These are phyloP conservation scores for Chymomyza caudatula DNA, from an alignment of 2,888 invertebrate genomes.

Conservation along the genomic window DNA sequence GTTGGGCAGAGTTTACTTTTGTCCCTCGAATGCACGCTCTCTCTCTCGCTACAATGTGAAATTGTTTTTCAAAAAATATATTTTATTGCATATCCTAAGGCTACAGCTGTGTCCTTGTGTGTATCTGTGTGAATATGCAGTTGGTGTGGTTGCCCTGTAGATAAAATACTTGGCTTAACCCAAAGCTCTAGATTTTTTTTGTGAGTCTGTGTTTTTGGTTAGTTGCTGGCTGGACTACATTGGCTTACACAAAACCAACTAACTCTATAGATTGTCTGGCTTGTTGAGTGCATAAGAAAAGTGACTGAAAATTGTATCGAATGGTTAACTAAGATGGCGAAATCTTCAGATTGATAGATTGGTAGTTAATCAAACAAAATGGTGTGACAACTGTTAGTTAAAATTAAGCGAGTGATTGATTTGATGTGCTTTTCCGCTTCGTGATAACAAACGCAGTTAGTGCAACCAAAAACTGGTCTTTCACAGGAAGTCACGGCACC, in stretches of 20 bases:
- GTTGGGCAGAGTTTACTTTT: constrained; percentile 1
- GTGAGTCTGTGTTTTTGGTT: neutral
- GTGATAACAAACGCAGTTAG: too few species aligned
- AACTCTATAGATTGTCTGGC: neutral
- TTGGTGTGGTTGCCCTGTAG: constrained; percentile 36
- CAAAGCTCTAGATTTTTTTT: constrained; percentile 13
- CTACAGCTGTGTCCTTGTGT: neutral
- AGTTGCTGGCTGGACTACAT: neutral
- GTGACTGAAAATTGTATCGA: neutral
- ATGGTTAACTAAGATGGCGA: neutral
- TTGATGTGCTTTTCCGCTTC: too few species aligned
- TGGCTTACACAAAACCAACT: neutral
- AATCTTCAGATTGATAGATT: neutral
- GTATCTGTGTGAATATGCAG: constrained; percentile 10
- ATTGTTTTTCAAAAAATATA: constrained; percentile 62
- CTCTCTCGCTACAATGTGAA: constrained; percentile 24
- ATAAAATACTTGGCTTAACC: constrained; percentile 55
- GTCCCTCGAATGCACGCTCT: neutral
- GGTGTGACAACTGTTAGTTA: neutral
- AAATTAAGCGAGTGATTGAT: neutral
- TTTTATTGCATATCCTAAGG: constrained; percentile 38
- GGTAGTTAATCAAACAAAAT: neutral
- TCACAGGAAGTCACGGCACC: too few species aligned
- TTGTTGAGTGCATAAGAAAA: neutral
- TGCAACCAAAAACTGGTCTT: too few species aligned